Evolutionary conservation across 1,140 invertebrate genomes (phyloP).

Genomic region (Meloidogyne floridensis): DNA sequence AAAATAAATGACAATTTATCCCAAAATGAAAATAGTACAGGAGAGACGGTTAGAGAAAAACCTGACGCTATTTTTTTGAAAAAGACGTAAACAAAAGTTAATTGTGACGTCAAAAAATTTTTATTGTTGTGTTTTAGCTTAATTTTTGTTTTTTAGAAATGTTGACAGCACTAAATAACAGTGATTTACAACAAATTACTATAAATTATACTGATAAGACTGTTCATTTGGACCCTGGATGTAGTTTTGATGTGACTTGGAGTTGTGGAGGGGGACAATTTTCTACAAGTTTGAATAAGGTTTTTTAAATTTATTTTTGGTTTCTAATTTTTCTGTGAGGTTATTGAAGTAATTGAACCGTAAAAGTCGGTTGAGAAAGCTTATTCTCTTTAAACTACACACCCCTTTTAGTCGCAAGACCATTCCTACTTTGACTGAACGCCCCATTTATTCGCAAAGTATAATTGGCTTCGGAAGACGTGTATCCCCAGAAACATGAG

Average conservation of each 20-base stretch:
- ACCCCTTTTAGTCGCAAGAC: too few species aligned
- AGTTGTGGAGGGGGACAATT: conserved; percentile 2
- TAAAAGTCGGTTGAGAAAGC: too few species aligned
- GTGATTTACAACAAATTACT: neutral
- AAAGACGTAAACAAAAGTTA: neutral
- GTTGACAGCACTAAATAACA: neutral
- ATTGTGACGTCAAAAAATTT: neutral
- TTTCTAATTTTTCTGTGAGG: too few species aligned
- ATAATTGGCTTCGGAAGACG: too few species aligned
- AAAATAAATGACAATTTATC: too few species aligned
- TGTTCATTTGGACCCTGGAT: neutral
- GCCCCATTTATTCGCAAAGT: too few species aligned
- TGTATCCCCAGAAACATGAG: too few species aligned
- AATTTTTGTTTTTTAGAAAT: neutral
- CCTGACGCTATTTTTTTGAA: neutral
- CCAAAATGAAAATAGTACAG: too few species aligned
- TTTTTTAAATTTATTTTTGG: neutral
- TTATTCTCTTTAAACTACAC: too few species aligned
- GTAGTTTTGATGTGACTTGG: neutral
- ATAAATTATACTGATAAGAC: neutral
- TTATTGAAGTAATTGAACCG: too few species aligned
- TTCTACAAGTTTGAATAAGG: neutral
- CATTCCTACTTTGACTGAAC: too few species aligned
- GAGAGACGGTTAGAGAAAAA: too few species aligned
- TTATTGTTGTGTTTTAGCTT: neutral